Base-by-base conservation (phyloP, 2,113 vertebrate genomes). In the Dicentrarchus labrax region DNA sequence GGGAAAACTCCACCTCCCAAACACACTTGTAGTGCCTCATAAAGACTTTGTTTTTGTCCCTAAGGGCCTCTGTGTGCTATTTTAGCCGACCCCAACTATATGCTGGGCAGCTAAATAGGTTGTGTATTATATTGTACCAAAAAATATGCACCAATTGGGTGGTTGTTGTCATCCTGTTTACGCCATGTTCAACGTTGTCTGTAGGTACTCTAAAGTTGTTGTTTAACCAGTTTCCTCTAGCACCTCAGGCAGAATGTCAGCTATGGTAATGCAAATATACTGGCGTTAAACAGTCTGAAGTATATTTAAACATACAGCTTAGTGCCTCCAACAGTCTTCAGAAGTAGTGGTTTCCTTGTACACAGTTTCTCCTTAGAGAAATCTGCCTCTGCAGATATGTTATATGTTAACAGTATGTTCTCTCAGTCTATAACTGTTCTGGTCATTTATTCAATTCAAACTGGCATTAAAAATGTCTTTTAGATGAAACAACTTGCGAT, bases 1-100 rank as follows among this genome's bases (percentile, higher is more conserved):
- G 89, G 84, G 85, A 92, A 93, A 82, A 81, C 82, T 70, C 80
- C 84, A 59, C 86, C 86, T 82, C 75, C 68, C 13, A 8, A 36
- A 78, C 65, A 75, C 30, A 72, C 41, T 66, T 66, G 15, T 30
- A 67, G 50, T 4, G 3, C 64, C 57, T 38, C 30, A 73, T 80
- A 84, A 72, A 83, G 72, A 66, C 61, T 82, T 79, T 84, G 74
- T 88, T 79, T 88, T 83, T 61, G 45, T 64, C 64, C 80, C 62
- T 0, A 10, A 59, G 77, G 79, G 50, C 30, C 72, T 51, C 38
- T 56, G 65, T 36, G 41, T 51, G 21, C 71, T 79, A 54, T 78
- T 83, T 86, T 57, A 56, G 47, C 67, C 36, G 6, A 13, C 75
- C 56, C 53, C 24, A 61, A 70, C 43, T 75, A 45, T 22, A 70